Conservation (phyloP, 2,113 vertebrate species). For the Saccopteryx bilineata region DNA sequence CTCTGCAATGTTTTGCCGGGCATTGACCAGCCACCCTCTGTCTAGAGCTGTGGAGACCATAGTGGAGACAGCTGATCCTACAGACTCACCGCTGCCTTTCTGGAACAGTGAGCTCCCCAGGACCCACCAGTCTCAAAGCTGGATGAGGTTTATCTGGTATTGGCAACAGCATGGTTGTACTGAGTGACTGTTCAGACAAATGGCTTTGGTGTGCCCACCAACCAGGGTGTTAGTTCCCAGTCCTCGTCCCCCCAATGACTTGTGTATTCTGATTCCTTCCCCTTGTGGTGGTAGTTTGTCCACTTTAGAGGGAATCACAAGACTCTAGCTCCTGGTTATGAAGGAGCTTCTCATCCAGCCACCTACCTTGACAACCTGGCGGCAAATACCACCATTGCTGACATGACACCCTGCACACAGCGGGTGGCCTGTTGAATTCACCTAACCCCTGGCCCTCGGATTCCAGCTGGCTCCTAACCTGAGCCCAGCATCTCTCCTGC, state of each 20-base stretch:
- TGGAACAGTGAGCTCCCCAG: not conserved
- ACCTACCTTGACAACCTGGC: not conserved
- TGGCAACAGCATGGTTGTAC: fast-evolving
- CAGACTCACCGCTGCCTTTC: not conserved
- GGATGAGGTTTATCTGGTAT: not conserved
- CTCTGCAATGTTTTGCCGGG: not conserved
- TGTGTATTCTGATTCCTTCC: not conserved
- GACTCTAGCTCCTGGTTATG: not conserved
- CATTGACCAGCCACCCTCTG: not conserved
- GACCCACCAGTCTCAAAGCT: not conserved
- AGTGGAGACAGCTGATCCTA: not conserved
- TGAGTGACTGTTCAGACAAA: not conserved
- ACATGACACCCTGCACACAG: not conserved
- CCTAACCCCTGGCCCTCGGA: not conserved
- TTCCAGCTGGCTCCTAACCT: not conserved
- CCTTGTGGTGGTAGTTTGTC: not conserved
- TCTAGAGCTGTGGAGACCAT: not conserved
- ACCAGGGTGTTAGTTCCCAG: not conserved
- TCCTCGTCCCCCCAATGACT: not conserved
- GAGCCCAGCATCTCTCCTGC: not conserved
- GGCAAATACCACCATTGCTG: not conserved
- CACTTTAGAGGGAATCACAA: not conserved
- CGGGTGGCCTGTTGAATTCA: not conserved
- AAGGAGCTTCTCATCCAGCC: not conserved
- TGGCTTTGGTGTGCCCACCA: not conserved